Evolutionary conservation across 2,797 vertebrate genomes (phyloP).

Genomic region (Aselliscus stoliczkanus): DNA sequence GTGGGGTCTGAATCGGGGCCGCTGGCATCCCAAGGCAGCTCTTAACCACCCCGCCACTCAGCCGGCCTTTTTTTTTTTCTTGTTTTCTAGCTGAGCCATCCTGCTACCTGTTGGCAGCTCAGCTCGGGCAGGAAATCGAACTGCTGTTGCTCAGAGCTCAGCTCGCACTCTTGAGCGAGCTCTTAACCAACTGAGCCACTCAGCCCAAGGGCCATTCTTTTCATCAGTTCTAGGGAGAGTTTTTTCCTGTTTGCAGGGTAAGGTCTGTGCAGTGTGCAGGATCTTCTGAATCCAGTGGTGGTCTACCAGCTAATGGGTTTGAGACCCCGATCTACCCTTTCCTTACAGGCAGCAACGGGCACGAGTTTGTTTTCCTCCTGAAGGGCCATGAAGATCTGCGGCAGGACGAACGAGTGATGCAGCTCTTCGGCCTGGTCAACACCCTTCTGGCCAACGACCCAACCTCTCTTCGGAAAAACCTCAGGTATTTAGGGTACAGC

Average conservation of each 20-base stretch:
- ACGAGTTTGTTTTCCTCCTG: slow-evolving; percentile 98
- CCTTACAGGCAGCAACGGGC: slow-evolving; percentile 94
- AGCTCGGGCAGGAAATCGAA: too few relatives aligned
- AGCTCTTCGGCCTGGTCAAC: slow-evolving; percentile 98
- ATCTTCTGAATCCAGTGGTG: background rate
- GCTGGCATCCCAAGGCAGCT: too few relatives aligned
- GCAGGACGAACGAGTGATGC: slow-evolving; percentile 98
- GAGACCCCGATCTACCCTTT: background rate
- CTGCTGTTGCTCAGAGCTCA: too few relatives aligned
- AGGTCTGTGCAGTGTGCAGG: background rate
- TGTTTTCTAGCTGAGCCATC: too few relatives aligned
- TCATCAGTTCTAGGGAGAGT: background rate
- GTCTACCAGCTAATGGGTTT: rapidly evolving
- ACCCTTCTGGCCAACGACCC: slow-evolving; percentile 97
- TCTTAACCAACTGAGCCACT: too few relatives aligned
- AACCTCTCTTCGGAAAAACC: slow-evolving; percentile 97
- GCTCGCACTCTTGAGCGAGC: too few relatives aligned
- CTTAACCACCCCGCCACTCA: too few relatives aligned
- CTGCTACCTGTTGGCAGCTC: too few relatives aligned
- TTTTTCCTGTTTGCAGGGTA: background rate
- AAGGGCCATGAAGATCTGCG: slow-evolving; percentile 98
- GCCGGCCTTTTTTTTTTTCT: too few relatives aligned
- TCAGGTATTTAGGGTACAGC: slow-evolving; percentile 85
- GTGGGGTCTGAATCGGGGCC: too few relatives aligned
- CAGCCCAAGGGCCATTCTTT: background rate